Conservation (phyloP, 2,797 vertebrate genomes). For the Valencia hispanica region DNA sequence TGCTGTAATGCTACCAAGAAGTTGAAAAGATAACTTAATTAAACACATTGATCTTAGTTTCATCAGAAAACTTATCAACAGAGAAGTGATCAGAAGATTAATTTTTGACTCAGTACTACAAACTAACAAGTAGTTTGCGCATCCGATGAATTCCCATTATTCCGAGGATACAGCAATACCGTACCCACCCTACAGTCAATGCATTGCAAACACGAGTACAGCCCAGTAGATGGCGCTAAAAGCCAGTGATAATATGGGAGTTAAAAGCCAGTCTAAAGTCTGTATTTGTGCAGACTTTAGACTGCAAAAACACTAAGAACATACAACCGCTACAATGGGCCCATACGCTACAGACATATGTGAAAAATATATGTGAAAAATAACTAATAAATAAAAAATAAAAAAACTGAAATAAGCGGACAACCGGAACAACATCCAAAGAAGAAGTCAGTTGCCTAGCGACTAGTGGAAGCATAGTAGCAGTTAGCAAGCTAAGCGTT, state of each 20-base stretch:
- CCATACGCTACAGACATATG: too few relatives aligned
- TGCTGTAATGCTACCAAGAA: too few relatives aligned
- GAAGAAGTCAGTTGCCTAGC: conserved; percentile 60
- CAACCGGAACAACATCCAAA: neutral
- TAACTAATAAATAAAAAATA: neutral
- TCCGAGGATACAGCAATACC: too few relatives aligned
- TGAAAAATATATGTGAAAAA: neutral
- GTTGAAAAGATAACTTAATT: too few relatives aligned
- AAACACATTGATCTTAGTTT: too few relatives aligned
- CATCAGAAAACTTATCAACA: neutral
- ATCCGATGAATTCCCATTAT: too few relatives aligned
- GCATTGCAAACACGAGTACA: conserved; percentile 14
- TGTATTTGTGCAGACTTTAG: neutral
- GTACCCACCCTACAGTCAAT: too few relatives aligned
- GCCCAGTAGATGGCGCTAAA: conserved; percentile 39
- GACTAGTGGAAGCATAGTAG: conserved; percentile 41
- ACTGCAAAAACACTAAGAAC: too few relatives aligned
- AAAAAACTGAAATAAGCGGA: neutral
- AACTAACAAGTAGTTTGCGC: too few relatives aligned
- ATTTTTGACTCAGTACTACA: too few relatives aligned
- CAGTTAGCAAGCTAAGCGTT: conserved; percentile 2
- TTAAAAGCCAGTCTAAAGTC: neutral
- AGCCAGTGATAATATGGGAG: neutral
- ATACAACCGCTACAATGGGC: too few relatives aligned
- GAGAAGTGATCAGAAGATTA: neutral